Percentiles rank a stretch among this genome's conserved stretches.
These are phyloP conservation scores for Pheosia tremula DNA, from an alignment of 2,888 invertebrate genomes.

Conservation along the genomic window DNA sequence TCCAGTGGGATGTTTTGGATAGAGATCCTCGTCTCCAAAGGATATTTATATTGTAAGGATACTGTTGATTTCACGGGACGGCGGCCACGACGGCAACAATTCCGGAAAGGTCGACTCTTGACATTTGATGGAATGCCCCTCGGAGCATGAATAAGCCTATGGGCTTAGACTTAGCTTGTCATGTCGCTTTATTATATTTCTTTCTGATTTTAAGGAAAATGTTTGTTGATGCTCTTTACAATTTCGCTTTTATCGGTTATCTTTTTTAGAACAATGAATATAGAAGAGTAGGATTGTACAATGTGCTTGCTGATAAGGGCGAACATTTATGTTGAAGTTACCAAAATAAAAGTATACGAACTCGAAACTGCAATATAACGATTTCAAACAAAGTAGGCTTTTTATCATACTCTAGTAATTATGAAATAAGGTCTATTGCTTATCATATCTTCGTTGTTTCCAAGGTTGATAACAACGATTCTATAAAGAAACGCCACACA, in stretches of 20 bases:
- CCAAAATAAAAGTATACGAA: no score
- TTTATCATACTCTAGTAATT: no score
- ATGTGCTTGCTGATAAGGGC: neutral
- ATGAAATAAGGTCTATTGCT: no score
- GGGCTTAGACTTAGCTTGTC: constrained; percentile 43
- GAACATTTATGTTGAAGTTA: neutral
- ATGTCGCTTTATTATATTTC: constrained; percentile 40
- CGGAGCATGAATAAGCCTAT: constrained; percentile 65
- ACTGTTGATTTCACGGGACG: constrained; percentile 72
- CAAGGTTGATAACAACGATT: neutral
- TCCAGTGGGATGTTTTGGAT: constrained; percentile 38
- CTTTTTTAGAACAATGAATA: constrained; percentile 8
- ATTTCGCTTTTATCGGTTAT: constrained; percentile 30
- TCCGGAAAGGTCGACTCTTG: constrained; percentile 61
- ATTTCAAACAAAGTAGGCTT: no score
- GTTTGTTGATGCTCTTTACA: constrained; percentile 34
- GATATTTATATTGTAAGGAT: constrained; percentile 55
- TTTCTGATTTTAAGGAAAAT: constrained; percentile 29
- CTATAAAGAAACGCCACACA: neutral
- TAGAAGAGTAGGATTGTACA: neutral
- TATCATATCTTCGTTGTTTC: neutral
- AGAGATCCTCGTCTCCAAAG: constrained; percentile 59
- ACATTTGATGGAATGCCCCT: constrained; percentile 77
- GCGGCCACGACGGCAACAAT: constrained; percentile 57
- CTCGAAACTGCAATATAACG: no score